A percentile compares a stretch with the other conserved stretches of the same genome.
phyloP scores from a whole-genome alignment of 2,113 vertebrate genomes.

The Callipepla californica region DNA sequence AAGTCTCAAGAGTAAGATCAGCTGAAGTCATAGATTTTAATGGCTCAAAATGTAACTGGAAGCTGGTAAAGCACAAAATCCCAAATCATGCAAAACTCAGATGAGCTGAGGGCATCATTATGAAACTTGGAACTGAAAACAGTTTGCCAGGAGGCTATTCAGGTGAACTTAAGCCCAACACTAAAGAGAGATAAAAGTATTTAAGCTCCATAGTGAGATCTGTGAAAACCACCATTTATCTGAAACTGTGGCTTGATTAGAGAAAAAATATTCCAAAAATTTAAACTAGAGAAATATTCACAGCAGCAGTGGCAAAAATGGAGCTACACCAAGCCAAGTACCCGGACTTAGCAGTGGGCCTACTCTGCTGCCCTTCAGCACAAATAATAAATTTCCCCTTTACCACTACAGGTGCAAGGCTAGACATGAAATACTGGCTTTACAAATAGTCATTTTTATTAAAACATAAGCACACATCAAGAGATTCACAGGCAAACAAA shows the following conservation, averaged over 20 bases:
- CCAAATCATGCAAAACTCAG: not conserved
- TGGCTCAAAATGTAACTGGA: not conserved
- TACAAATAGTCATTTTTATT: not conserved
- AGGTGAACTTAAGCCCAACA: not conserved
- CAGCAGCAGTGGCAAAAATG: not conserved
- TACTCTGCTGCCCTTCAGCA: not conserved
- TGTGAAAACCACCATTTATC: accelerated
- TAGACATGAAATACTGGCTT: not conserved
- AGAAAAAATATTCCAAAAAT: not conserved
- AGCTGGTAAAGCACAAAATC: not conserved
- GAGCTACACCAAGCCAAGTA: not conserved
- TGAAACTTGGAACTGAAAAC: not conserved
- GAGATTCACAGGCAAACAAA: not conserved
- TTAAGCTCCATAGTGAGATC: not conserved
- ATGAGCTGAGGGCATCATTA: not conserved
- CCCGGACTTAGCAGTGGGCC: not conserved
- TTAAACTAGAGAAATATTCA: accelerated
- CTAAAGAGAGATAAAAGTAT: not conserved
- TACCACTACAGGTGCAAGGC: not conserved
- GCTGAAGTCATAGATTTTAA: not conserved
- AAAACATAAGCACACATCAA: not conserved
- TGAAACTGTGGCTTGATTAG: not conserved
- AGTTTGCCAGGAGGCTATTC: not conserved
- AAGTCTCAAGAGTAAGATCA: not conserved
- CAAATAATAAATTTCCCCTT: not conserved